These are phyloP conservation scores for Potamarius usumacintae DNA, from an alignment of 2,113 vertebrate genomes.

Conservation along the genomic window DNA sequence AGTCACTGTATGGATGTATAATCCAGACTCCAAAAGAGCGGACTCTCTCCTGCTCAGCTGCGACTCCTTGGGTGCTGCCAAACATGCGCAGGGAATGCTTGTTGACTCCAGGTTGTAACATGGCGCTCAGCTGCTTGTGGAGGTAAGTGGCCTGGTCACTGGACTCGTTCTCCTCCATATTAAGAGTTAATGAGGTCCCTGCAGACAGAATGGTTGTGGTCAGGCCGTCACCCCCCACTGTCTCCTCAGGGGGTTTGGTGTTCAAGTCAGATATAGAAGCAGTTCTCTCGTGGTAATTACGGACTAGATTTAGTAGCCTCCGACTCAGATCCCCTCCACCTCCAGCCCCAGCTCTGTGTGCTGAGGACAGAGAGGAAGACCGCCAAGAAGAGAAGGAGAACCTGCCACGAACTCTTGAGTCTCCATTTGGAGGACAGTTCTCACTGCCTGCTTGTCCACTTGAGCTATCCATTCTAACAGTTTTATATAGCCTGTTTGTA, in stretches of 20 bases:
- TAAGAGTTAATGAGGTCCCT: neutral
- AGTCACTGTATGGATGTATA: conserved; percentile 97
- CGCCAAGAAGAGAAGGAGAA: conserved; percentile 67
- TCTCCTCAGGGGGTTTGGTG: conserved; percentile 39
- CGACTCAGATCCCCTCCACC: conserved; percentile 59
- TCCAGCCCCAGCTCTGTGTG: conserved; percentile 38
- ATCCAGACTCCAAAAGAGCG: conserved; percentile 96
- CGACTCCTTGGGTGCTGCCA: conserved; percentile 92
- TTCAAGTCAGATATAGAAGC: conserved; percentile 57
- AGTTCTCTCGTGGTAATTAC: conserved; percentile 63
- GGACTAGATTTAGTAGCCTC: conserved; percentile 65
- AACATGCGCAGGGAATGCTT: conserved; percentile 97
- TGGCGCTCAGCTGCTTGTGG: conserved; percentile 83
- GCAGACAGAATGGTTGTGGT: conserved; percentile 19
- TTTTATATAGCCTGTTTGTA: neutral
- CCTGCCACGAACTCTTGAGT: conserved; percentile 55
- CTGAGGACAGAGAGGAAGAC: conserved; percentile 57
- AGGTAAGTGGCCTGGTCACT: conserved; percentile 71
- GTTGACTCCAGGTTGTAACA: conserved; percentile 93
- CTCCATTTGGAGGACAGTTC: conserved; percentile 57
- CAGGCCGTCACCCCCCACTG: conserved; percentile 38
- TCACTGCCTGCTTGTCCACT: conserved; percentile 8
- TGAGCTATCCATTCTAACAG: conserved; percentile 46
- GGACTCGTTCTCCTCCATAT: conserved; percentile 32
- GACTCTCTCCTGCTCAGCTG: conserved; percentile 92